phyloP scores from a whole-genome alignment of 2,113 vertebrate genomes.

The Damaliscus lunatus region DNA sequence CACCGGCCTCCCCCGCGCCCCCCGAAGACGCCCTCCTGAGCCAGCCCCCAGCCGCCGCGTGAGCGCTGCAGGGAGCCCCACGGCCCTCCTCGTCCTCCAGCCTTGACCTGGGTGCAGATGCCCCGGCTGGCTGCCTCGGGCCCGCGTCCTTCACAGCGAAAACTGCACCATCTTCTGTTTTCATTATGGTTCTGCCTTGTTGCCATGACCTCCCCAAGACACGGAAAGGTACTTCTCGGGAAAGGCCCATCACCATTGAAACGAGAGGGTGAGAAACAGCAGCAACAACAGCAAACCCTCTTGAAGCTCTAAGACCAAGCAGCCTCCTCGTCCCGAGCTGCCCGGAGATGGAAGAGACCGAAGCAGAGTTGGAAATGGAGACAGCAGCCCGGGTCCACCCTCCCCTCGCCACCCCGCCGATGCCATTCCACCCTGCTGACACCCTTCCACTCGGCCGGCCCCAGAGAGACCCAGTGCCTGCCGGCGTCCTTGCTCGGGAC shows the following conservation, averaged over 20 bases:
- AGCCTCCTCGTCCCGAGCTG: slow-evolving; percentile 76
- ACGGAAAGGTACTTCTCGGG: slow-evolving; percentile 76
- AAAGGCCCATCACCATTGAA: slow-evolving; percentile 34
- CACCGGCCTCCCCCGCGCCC: background rate
- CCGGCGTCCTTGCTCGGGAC: slow-evolving; percentile 53
- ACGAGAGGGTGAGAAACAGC: background rate
- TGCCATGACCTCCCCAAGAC: slow-evolving; percentile 85
- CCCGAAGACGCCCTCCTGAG: slow-evolving; percentile 57
- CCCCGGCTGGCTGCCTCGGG: slow-evolving; percentile 81
- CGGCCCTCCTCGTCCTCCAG: slow-evolving; percentile 74
- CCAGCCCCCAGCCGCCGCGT: slow-evolving; percentile 70
- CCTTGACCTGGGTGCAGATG: slow-evolving; percentile 85
- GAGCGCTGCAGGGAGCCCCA: slow-evolving; percentile 77
- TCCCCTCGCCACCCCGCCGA: background rate
- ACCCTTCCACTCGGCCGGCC: slow-evolving; percentile 45
- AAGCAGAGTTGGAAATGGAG: slow-evolving; percentile 37
- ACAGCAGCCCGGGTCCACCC: slow-evolving; percentile 57
- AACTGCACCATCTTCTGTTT: slow-evolving; percentile 79
- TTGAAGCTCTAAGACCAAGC: slow-evolving; percentile 72
- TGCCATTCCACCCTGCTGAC: background rate
- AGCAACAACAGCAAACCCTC: background rate
- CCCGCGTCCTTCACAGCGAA: slow-evolving; percentile 64
- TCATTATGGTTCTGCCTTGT: slow-evolving; percentile 78
- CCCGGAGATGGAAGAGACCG: slow-evolving; percentile 45
- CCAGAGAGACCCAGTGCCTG: slow-evolving; percentile 76